phyloP scores from a whole-genome alignment of 2,113 vertebrate species.

The Callopanchax toddi region DNA sequence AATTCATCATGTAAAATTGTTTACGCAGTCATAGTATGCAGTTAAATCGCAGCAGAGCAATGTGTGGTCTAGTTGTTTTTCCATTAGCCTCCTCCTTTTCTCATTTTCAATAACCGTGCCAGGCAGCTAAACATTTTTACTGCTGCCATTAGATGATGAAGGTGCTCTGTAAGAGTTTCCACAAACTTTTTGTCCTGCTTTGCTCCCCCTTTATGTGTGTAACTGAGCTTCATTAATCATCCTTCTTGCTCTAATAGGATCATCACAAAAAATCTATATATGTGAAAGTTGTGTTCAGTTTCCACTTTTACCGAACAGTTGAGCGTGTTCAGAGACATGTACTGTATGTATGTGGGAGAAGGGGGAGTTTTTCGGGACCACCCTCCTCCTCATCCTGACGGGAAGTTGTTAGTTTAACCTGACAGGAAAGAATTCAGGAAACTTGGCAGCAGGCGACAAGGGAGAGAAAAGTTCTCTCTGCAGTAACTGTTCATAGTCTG shows the following conservation, averaged over 20 bases:
- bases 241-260: slow-evolving; percentile 53
- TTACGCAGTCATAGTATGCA: slow-evolving; percentile 32
- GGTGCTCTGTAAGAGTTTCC: slow-evolving; percentile 71
- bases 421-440: slow-evolving; percentile 83
- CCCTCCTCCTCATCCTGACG: slow-evolving; percentile 81
- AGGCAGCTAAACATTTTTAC: slow-evolving; percentile 56
- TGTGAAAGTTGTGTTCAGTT: slow-evolving; percentile 34
- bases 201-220: slow-evolving; percentile 4
- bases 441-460: slow-evolving; percentile 79
- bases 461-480: slow-evolving; percentile 64
- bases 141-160: slow-evolving; percentile 66
- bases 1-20: slow-evolving; percentile 30
- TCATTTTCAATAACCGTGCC: slow-evolving; percentile 61
- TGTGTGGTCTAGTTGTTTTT: slow-evolving; percentile 58
- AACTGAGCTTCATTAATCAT: slow-evolving; percentile 70
- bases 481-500: slow-evolving; percentile 79
- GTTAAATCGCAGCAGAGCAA: slow-evolving; percentile 32
- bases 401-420: slow-evolving; percentile 93
- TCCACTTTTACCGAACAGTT: slow-evolving; percentile 25
- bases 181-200: slow-evolving; percentile 58
- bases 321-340: slow-evolving; percentile 38
- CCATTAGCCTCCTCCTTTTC: slow-evolving; percentile 46
- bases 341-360: slow-evolving; percentile 21
- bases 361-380: slow-evolving; percentile 69
- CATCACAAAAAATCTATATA: slow-evolving; percentile 50